Percentiles rank a stretch among this genome's conserved stretches.
Conservation (phyloP, 2,113 vertebrate genomes). For the Acinonyx jubatus region DNA sequence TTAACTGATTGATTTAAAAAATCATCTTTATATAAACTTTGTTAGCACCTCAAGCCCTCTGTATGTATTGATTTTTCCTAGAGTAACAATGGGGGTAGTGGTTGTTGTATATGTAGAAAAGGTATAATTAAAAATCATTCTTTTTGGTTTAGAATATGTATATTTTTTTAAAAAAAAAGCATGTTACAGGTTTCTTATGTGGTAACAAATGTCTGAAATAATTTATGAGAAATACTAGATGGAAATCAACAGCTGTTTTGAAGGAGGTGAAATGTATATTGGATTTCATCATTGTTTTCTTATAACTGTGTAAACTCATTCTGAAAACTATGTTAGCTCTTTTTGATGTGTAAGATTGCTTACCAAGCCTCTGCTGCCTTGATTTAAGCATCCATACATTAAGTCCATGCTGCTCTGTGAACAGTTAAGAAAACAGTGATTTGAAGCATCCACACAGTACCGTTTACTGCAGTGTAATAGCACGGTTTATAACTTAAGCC, state of each 20-base stretch:
- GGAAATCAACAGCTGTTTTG: background rate
- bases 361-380: background rate
- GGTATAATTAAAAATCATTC: background rate
- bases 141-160: background rate
- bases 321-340: background rate
- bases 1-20: slow-evolving; percentile 48
- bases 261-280: slow-evolving; percentile 16
- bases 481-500: background rate
- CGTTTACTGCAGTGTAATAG: background rate
- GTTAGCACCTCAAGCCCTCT: background rate
- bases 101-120: background rate
- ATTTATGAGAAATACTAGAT: background rate
- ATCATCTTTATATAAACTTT: slow-evolving; percentile 44
- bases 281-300: background rate
- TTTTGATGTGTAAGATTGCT: background rate
- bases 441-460: background rate
- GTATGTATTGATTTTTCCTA: slow-evolving; percentile 58
- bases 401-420: background rate
- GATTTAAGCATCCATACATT: background rate
- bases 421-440: slow-evolving; percentile 11
- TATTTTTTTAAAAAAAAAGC: slow-evolving; percentile 10
- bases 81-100: background rate
- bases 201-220: background rate
- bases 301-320: background rate
- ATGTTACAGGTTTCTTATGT: background rate